Evolutionary conservation across 2,113 vertebrate genomes (phyloP).

Genomic region (Puntigrus tetrazona): DNA sequence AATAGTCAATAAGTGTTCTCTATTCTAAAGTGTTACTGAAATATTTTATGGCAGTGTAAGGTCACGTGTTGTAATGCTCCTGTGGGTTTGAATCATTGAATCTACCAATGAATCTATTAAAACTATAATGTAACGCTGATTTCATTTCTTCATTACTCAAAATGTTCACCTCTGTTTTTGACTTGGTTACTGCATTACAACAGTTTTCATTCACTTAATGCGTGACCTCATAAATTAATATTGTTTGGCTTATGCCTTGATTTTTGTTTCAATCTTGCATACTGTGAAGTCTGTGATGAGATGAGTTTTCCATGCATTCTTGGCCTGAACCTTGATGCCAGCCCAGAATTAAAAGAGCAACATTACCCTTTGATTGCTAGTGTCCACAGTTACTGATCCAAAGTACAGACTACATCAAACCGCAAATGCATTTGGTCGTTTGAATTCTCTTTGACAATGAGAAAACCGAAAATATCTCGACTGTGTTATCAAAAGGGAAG

Average conservation of each 20-base stretch:
- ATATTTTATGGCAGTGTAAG: not conserved
- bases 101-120: not conserved
- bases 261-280: not conserved
- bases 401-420: not conserved
- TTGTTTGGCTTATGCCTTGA: not conserved
- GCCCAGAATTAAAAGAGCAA: not conserved
- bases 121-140: not conserved
- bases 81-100: not conserved
- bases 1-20: no score
- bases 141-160: not conserved
- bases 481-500: not conserved
- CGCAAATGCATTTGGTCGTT: not conserved
- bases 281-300: not conserved
- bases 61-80: no score
- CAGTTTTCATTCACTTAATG: not conserved
- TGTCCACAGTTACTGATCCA: not conserved
- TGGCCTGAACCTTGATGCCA: not conserved
- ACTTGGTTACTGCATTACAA: no score
- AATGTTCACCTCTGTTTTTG: no score
- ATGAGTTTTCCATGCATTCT: not conserved
- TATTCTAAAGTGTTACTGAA: no score
- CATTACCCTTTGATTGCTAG: not conserved
- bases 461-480: not conserved
- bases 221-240: not conserved
- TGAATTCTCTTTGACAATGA: not conserved